Evolutionary conservation across 1,140 invertebrate species (phyloP).

Genomic region (Aphaenogaster rudis): DNA sequence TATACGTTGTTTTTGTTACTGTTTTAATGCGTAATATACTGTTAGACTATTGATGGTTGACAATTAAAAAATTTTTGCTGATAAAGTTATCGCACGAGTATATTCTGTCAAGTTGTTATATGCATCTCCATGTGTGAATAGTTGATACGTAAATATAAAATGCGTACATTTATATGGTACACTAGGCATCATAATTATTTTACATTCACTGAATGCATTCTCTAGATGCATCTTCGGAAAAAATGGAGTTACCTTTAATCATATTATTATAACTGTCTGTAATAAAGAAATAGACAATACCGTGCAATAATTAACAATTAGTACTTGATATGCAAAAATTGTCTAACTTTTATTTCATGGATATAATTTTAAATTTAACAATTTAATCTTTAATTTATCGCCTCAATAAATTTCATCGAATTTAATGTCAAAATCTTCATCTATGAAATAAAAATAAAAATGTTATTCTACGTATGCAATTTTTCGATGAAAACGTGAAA

Average conservation of each 20-base stretch:
- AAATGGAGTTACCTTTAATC: neutral
- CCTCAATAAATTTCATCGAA: neutral
- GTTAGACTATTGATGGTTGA: slow-evolving; percentile 65
- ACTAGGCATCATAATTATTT: slow-evolving; percentile 46
- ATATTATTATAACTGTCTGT: neutral
- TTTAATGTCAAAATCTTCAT: neutral
- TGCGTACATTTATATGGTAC: slow-evolving; percentile 54
- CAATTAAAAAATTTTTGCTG: slow-evolving; percentile 50
- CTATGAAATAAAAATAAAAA: neutral
- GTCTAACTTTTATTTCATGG: neutral
- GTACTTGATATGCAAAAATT: neutral
- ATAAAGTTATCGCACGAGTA: slow-evolving; percentile 64
- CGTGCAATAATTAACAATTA: neutral
- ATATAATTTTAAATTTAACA: slow-evolving; percentile 1
- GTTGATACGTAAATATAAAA: slow-evolving; percentile 66
- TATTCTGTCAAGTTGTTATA: slow-evolving; percentile 70
- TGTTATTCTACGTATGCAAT: neutral
- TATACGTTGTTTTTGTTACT: slow-evolving; percentile 25
- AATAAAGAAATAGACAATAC: slow-evolving; percentile 26
- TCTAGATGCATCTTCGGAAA: slow-evolving; percentile 22
- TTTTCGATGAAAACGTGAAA: neutral
- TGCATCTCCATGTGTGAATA: slow-evolving; percentile 46
- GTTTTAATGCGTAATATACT: slow-evolving; percentile 41
- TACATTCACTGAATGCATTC: slow-evolving; percentile 19
- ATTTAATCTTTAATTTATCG: neutral